Evolutionary conservation across 2,888 invertebrate species (phyloP).

Genomic region (Anarsia innoxiella): DNA sequence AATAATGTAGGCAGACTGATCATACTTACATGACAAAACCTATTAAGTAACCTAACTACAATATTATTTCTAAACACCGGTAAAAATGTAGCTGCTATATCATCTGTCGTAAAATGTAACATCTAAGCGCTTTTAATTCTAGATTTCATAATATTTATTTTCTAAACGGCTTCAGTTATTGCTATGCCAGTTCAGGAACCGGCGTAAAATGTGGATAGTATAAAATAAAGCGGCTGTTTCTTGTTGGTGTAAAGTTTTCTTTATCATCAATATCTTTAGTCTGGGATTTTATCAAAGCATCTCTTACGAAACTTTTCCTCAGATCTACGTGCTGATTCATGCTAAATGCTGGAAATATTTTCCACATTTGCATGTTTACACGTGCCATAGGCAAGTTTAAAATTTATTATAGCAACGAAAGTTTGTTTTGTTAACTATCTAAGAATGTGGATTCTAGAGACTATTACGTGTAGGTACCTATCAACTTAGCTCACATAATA

Average conservation of each 20-base stretch:
- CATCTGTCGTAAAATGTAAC: neutral
- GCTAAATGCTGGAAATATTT: neutral
- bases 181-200: slow-evolving; percentile 13
- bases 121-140: neutral
- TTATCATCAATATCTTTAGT: slow-evolving; percentile 9
- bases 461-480: too few species aligned
- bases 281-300: slow-evolving; percentile 8
- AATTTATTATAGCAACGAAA: too few species aligned
- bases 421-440: too few species aligned
- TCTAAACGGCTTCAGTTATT: neutral
- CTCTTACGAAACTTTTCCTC: slow-evolving; percentile 4
- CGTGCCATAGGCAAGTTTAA: too few species aligned
- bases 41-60: too few species aligned
- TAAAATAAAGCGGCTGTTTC: slow-evolving; percentile 10
- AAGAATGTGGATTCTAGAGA: too few species aligned
- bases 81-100: too few species aligned
- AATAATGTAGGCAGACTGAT: too few species aligned
- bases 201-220: slow-evolving; percentile 5
- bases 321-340: slow-evolving; percentile 11
- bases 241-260: slow-evolving; percentile 6
- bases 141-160: slow-evolving; percentile 2
- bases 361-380: neutral
- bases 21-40: too few species aligned
- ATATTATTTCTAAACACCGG: too few species aligned
- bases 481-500: too few species aligned